phyloP scores from a whole-genome alignment of 2,888 invertebrate genomes.

The Tachina grossa region DNA sequence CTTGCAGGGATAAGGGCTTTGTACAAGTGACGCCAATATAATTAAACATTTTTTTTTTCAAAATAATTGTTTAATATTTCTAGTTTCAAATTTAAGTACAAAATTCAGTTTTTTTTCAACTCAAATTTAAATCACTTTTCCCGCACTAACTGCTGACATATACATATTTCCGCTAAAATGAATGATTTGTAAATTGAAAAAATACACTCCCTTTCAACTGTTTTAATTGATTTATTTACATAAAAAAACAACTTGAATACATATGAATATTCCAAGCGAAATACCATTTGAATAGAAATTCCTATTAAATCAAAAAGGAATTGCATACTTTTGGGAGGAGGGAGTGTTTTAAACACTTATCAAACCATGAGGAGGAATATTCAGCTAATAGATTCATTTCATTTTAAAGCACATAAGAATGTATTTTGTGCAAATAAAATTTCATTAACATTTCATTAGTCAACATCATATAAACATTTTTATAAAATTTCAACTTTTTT shows the following conservation, averaged over 20 bases:
- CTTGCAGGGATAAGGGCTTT: neutral
- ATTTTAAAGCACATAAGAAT: slow-evolving; percentile 28
- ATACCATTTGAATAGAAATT: neutral
- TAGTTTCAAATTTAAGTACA: neutral
- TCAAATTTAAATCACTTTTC: neutral
- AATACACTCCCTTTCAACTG: neutral
- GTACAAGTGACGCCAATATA: slow-evolving; percentile 17
- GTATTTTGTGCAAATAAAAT: slow-evolving; percentile 35
- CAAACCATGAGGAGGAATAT: neutral
- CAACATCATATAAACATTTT: slow-evolving; percentile 19
- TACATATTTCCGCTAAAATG: slow-evolving; percentile 3
- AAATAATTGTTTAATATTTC: neutral
- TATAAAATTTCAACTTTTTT: slow-evolving; percentile 1
- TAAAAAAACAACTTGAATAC: neutral
- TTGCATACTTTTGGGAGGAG: neutral
- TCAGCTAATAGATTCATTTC: slow-evolving; percentile 10
- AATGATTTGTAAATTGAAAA: slow-evolving; percentile 23
- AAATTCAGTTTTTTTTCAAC: neutral
- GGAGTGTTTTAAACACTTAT: neutral
- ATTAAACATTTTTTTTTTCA: neutral
- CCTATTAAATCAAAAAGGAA: slow-evolving; percentile 4
- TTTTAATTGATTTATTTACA: slow-evolving; percentile 33
- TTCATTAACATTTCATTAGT: slow-evolving; percentile 55
- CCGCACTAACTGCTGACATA: neutral
- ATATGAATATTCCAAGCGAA: neutral